A percentile compares a stretch with the other conserved stretches of the same genome.
Evolutionary conservation across 2,888 invertebrate species (phyloP).

Genomic region (Drepanosiphum platanoidis): DNA sequence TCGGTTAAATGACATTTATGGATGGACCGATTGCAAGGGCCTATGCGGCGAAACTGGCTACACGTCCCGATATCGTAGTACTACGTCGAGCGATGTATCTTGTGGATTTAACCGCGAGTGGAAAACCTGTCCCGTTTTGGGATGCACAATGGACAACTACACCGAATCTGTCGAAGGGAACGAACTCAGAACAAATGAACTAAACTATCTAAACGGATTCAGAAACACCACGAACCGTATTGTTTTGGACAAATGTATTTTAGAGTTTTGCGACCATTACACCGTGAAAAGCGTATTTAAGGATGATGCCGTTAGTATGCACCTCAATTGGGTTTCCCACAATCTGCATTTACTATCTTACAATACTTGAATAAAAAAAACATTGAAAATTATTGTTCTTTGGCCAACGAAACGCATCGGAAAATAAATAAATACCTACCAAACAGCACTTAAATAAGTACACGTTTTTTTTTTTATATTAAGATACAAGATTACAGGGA

Average conservation of each 20-base stretch:
- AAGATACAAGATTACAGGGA: too few species aligned
- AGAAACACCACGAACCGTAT: background rate
- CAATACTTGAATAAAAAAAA: too few species aligned
- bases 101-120: conserved; percentile 35
- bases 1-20: background rate
- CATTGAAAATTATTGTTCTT: too few species aligned
- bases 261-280: conserved; percentile 1
- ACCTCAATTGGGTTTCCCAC: too few species aligned
- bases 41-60: conserved; percentile 40
- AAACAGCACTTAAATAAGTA: too few species aligned
- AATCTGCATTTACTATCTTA: too few species aligned
- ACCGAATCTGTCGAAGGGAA: conserved; percentile 5
- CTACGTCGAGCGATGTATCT: background rate
- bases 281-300: background rate
- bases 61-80: conserved; percentile 1
- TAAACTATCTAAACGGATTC: background rate
- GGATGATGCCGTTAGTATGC: conserved; percentile 25
- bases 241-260: conserved; percentile 16
- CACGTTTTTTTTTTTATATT: too few species aligned
- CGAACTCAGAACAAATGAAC: conserved; percentile 3
- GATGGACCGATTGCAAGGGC: conserved; percentile 45
- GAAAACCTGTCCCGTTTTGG: conserved; percentile 35
- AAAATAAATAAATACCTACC: too few species aligned
- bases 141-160: conserved; percentile 21
- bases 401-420: too few species aligned